Evolutionary conservation across 1,140 invertebrate species (phyloP).

Genomic region (Aphidius gifuensis): DNA sequence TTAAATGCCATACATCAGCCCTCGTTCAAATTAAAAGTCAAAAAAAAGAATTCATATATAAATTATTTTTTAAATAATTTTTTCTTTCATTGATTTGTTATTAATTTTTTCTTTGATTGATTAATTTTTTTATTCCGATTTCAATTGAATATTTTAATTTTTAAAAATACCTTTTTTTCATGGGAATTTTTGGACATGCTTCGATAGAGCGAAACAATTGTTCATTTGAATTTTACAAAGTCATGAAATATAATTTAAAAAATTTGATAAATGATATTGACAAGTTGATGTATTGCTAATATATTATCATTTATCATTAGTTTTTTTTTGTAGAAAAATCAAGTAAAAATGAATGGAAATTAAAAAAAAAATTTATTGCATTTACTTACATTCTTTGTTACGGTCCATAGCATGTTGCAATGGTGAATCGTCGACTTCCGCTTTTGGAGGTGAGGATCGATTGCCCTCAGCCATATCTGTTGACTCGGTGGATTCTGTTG

Average conservation of each 20-base stretch:
- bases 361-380: constrained; percentile 19
- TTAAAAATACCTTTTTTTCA: no score
- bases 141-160: no score
- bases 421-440: constrained; percentile 89
- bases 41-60: no score
- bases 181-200: no score
- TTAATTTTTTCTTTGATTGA: no score
- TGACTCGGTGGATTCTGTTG: constrained; percentile 51
- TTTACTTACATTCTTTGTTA: constrained; percentile 91
- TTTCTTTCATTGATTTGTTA: no score
- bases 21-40: no score
- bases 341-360: constrained; percentile 1
- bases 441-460: constrained; percentile 77
- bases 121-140: no score
- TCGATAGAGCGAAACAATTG: no score
- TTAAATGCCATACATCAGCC: no score
- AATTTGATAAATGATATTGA: not conserved
- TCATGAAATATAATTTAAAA: not conserved
- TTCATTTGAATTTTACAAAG: not conserved
- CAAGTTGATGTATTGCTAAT: constrained; percentile 2
- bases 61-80: no score
- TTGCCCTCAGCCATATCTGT: constrained; percentile 66
- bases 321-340: not conserved
- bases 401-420: constrained; percentile 90
- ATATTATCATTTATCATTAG: no score